These are phyloP conservation scores for Achatina immaculata DNA, from an alignment of 1,140 invertebrate genomes.

Conservation along the genomic window DNA sequence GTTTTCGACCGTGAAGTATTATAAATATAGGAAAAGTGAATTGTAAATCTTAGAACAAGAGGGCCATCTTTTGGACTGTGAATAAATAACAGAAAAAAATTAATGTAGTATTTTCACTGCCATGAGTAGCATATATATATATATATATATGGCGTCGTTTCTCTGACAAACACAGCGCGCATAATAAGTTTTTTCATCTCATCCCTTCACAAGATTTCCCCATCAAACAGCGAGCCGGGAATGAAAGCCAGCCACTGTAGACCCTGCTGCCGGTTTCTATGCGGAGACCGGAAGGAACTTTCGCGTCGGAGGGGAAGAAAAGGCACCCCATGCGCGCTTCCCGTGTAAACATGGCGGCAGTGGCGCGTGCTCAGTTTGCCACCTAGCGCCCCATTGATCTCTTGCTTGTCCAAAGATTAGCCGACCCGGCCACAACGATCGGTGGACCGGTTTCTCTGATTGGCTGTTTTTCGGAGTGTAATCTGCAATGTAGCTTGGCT, in stretches of 20 bases:
- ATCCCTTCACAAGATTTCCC: constrained; percentile 10
- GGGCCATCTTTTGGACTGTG: too few relatives aligned
- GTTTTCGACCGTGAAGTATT: too few relatives aligned
- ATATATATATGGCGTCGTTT: too few relatives aligned
- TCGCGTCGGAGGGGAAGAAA: constrained; percentile 29
- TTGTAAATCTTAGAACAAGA: too few relatives aligned
- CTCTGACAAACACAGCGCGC: too few relatives aligned
- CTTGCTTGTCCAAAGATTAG: constrained; percentile 29
- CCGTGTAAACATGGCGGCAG: constrained; percentile 30
- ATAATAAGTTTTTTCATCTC: too few relatives aligned
- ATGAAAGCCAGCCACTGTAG: constrained; percentile 13
- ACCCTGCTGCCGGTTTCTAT: constrained; percentile 29
- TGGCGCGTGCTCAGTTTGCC: constrained; percentile 26
- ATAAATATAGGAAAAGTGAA: too few relatives aligned
- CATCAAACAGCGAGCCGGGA: constrained; percentile 12
- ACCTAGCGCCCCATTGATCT: constrained; percentile 25
- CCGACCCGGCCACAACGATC: background rate
- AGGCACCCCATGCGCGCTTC: constrained; percentile 30
- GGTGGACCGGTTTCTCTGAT: constrained; percentile 24
- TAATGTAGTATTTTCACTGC: too few relatives aligned
- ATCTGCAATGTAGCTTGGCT: constrained; percentile 13
- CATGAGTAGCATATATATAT: too few relatives aligned
- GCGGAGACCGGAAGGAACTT: constrained; percentile 29
- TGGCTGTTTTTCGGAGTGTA: constrained; percentile 23
- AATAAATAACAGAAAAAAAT: too few relatives aligned